These are phyloP conservation scores for Myanophis thanlyinensis DNA, from an alignment of 2,113 vertebrate species.

Conservation along the genomic window DNA sequence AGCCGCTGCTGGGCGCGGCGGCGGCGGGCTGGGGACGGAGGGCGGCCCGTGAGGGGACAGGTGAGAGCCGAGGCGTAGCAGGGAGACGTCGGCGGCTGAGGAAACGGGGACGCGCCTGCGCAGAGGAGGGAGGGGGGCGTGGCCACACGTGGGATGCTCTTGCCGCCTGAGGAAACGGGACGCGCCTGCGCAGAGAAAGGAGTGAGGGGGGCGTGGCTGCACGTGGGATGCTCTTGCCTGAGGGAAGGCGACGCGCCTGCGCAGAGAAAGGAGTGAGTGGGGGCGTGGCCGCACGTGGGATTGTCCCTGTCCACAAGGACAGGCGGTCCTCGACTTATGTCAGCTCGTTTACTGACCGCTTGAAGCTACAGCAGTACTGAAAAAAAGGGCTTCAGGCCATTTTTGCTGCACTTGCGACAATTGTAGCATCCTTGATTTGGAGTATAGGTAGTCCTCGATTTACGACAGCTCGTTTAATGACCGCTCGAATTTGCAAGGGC, in stretches of 20 bases:
- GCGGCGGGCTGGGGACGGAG: conserved; percentile 15
- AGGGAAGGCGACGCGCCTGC: neutral
- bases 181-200: neutral
- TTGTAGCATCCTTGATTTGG: too few species aligned
- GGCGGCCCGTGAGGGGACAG: conserved; percentile 18
- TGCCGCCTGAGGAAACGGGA: neutral
- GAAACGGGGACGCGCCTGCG: neutral
- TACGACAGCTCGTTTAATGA: too few species aligned
- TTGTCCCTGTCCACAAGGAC: too few species aligned
- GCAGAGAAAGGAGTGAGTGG: neutral
- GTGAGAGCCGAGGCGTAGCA: neutral
- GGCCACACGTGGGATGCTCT: neutral
- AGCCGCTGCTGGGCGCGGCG: conserved; percentile 41
- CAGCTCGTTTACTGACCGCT: neutral
- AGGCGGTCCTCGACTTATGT: neutral
- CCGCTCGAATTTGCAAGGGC: too few species aligned
- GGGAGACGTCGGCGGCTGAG: neutral
- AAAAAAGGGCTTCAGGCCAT: neutral
- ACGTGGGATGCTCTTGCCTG: neutral
- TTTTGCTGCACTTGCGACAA: rapidly evolving
- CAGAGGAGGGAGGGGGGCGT: neutral
- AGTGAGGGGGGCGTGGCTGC: neutral
- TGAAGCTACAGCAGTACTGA: rapidly evolving
- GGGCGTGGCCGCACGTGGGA: neutral
- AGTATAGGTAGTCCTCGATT: too few species aligned